These are phyloP conservation scores for Drosophila stalkeri DNA, from an alignment of 2,888 invertebrate species.

Conservation along the genomic window DNA sequence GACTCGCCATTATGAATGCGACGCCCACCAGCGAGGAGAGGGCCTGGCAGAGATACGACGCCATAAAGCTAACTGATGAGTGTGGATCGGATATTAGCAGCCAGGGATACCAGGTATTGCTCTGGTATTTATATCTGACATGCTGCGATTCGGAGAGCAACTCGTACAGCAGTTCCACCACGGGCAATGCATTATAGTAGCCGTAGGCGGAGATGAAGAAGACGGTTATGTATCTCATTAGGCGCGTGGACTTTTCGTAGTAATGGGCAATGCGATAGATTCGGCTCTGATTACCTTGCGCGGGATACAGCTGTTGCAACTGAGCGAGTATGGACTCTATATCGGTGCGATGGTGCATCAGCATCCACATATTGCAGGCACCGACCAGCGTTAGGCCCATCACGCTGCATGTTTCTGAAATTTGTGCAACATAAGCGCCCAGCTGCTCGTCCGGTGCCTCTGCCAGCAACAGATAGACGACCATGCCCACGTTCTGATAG, in stretches of 20 bases:
- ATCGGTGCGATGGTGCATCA: constrained; percentile 50
- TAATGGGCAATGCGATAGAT: constrained; percentile 60
- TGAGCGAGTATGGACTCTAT: constrained; percentile 64
- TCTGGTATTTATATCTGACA: constrained; percentile 69
- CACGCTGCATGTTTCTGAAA: constrained; percentile 66
- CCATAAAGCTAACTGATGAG: constrained; percentile 43
- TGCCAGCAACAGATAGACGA: constrained; percentile 54
- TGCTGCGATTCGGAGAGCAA: constrained; percentile 30
- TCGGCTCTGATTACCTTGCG: neutral
- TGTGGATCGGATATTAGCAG: constrained; percentile 37
- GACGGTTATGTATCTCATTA: constrained; percentile 64
- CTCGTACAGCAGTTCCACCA: constrained; percentile 66
- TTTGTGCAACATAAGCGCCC: constrained; percentile 46
- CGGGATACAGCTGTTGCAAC: constrained; percentile 29
- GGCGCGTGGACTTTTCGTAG: constrained; percentile 41
- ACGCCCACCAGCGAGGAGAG: constrained; percentile 63
- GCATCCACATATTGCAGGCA: constrained; percentile 66
- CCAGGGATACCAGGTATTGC: constrained; percentile 84
- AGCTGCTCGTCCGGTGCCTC: constrained; percentile 16
- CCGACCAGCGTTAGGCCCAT: constrained; percentile 67
- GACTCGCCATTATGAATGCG: constrained; percentile 65
- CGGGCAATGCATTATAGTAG: constrained; percentile 72
- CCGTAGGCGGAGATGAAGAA: constrained; percentile 63
- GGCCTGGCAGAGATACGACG: constrained; percentile 67
- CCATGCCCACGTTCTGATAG: constrained; percentile 74